Base-by-base conservation (phyloP, 2,888 invertebrate genomes). In the Amblyteles armatorius region DNA sequence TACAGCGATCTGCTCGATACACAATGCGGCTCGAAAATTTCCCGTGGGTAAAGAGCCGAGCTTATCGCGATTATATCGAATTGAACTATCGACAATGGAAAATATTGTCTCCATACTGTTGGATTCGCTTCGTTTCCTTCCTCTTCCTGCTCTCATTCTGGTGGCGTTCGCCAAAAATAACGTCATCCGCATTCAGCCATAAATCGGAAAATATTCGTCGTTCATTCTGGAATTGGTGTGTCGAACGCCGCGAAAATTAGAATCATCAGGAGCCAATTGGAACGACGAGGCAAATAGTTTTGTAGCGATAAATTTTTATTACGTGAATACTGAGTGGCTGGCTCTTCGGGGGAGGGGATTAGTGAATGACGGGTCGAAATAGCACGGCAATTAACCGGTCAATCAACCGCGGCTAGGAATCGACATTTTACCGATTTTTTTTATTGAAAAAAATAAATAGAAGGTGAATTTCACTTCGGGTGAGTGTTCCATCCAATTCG, bases 21-120 rank as follows among this genome's bases (percentile, higher is more conserved):
- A 33, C 79, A 48, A 16, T 63, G 65, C 50, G 26, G 48, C 67
- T 81, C 84, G 84, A 88, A 89, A 90, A 90, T 89, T 88, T 86
- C 87, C 85, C 88, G 83, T 85, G 88, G 87, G 83, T 71, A 74
- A 84, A 71, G 85, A 83, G 72, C 69, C 82, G 65, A 83, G 79
- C 72, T 85, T 79, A 81, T 79, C 78, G 69, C 60, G 65, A 55
- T 72, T 81, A 33, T 74, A 52, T 86, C 60, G 67, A 83, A 73
- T 55, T 69, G 50, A 65, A 68, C 71, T 60, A 52, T 55, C 77
- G 67, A 60, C 48, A 68, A 79, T 74, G 50, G 40, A 50, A 44
- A 71, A 79, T 85, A 74, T 80, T 67, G 55, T 74, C 87, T 68
- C 79, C 80, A 84, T 89, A 88, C 87, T 86, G 60, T 50, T 22